Evolutionary conservation across 2,797 vertebrate species (phyloP), one percentile per base, ranked within the genome.

Genomic region (Pteronotus mesoamericanus): DNA sequence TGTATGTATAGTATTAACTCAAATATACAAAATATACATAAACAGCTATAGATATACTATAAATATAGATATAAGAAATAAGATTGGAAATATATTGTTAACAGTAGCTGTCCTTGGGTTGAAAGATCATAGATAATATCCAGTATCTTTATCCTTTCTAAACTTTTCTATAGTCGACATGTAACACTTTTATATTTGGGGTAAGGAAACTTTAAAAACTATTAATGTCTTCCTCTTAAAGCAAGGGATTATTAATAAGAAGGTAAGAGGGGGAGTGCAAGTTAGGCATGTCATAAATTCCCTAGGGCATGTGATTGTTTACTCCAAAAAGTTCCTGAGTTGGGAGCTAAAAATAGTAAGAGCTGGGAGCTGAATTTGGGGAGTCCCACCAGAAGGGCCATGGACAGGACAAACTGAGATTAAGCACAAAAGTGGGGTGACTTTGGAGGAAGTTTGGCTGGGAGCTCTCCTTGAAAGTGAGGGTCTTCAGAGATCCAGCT

Each of bases 271-370:
- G 64, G 46, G 5, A 19, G n/a, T 3, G 8, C 29, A 74, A 74
- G 37, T 39, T 84, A 91, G 46, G 57, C 59, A 53, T 84, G 55
- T 91, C 48, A 48, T 66, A 86, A 94, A 82, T 93, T 86, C 51
- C 69, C 48, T 39, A 89, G 24, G 4, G 16, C 87, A 85, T 91
- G 74, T 71, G 86, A 86, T 32, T 92, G 79, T 91, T 72, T 91
- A 91, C 57, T 85, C 86, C n/a, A 71, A 83, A 92, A 82, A 91
- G 72, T 77, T 42, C n/a, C 53, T 78, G 74, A 89, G 83, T 48
- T 57, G 39, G 59, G 72, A 97, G 44, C 75, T 97, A 93, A 96
- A 97, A 93, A 91, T 91, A 96, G 74, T 34, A 86, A 84, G 44
- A 77, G 53, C 72, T 39, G 18, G 83, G 32, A 15, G 57, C 77